Conservation (phyloP, 1,140 invertebrate species). For the Goniozus legneri region DNA sequence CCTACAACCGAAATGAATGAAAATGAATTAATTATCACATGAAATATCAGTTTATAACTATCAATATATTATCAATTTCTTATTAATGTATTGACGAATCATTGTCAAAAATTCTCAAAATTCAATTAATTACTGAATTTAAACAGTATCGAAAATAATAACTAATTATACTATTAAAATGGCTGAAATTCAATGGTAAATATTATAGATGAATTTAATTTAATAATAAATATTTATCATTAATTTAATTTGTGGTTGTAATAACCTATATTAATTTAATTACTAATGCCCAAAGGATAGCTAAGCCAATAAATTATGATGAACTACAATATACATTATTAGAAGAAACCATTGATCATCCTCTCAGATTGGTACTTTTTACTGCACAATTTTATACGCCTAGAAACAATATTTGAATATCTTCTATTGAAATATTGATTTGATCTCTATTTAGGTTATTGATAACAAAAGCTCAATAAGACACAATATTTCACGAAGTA, state of each 20-base stretch:
- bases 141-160: not conserved
- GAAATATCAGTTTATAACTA: not conserved
- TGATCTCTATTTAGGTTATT: constrained; percentile 5
- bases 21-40: not conserved
- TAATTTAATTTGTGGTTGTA: constrained; percentile 14
- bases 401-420: constrained; percentile 4
- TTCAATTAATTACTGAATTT: not conserved
- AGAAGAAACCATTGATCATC: constrained; percentile 38
- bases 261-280: constrained; percentile 7
- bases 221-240: constrained; percentile 9
- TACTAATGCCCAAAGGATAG: constrained; percentile 34
- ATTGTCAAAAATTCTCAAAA: not conserved
- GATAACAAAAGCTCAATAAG: constrained; percentile 45
- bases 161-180: not conserved
- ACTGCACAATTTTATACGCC: constrained; percentile 34
- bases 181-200: not conserved
- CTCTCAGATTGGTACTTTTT: constrained; percentile 56
- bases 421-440: not conserved
- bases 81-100: not conserved
- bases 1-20: not conserved
- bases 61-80: not conserved
- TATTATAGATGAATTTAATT: not conserved
- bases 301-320: constrained; percentile 26
- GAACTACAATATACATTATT: constrained; percentile 19
- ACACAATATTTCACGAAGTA: constrained; percentile 48